Evolutionary conservation across 2,113 vertebrate genomes (phyloP).

Genomic region (Ailuropoda melanoleuca): DNA sequence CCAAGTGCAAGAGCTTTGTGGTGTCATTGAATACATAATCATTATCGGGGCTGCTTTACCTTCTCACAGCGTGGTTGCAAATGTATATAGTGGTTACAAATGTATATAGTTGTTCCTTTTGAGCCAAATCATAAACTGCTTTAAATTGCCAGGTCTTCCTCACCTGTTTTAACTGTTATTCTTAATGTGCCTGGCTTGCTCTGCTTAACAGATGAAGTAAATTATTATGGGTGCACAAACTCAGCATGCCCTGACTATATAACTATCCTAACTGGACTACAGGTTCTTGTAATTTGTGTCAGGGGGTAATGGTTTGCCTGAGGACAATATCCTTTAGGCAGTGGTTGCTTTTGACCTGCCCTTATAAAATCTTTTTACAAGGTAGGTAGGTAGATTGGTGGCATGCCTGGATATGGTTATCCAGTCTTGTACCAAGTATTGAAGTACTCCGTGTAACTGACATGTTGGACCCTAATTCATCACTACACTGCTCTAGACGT

Average conservation of each 20-base stretch:
- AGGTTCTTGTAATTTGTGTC: not conserved
- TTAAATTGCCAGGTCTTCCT: not conserved
- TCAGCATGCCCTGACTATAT: not conserved
- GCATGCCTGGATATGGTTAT: not conserved
- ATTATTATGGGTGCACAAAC: not conserved
- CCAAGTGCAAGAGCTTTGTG: not conserved
- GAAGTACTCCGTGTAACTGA: not conserved
- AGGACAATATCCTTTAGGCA: not conserved
- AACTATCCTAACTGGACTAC: not conserved
- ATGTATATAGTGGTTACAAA: not conserved
- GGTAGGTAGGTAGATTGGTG: not conserved
- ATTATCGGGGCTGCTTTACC: not conserved
- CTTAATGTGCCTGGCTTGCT: not conserved
- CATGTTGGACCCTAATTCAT: not conserved
- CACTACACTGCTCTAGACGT: not conserved
- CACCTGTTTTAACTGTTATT: not conserved
- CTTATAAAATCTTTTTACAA: not conserved
- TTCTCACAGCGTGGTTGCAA: not conserved
- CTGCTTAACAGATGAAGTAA: not conserved
- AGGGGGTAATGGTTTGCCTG: not conserved
- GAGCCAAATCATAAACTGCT: not conserved
- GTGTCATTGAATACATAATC: not conserved
- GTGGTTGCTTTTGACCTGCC: not conserved
- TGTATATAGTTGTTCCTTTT: not conserved
- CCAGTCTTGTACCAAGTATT: not conserved